Evolutionary conservation across 1,140 invertebrate species (phyloP), one percentile per base, ranked within the genome.

Genomic region (Holotrichia oblita): DNA sequence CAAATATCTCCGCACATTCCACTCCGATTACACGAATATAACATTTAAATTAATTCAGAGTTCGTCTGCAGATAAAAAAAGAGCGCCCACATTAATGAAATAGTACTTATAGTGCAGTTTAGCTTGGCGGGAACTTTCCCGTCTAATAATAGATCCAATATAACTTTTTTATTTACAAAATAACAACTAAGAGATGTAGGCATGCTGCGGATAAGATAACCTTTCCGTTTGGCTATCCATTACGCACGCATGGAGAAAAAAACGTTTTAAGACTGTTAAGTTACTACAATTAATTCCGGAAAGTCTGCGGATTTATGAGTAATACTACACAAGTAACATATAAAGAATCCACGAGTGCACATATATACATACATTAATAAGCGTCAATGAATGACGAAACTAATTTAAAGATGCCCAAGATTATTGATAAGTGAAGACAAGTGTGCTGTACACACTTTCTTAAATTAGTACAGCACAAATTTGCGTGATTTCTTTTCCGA

Each of bases 331-430:
- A 55, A 69, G 17, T 69, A 27, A 69, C 17, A 6, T 55, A 55
- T 55, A 55, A 55, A 55, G 48, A 55, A 55, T 55, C 61, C 22
- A 27, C 12, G 22, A 12, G 4, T 27, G n/a, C 59, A 64, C 4
- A 34, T 34, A 34, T 34, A 34, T 34, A 34, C 27, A 34, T 34
- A 48, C 48, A 55, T 69, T 69, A 69, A 69, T 69, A 24, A 20
- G 61, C 61, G 61, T 69, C 61, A 69, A 69, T 69, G 61, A 14
- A 34, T 69, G 61, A 69, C 61, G 61, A 69, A 69, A 69, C 61
- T 34, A 69, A 69, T 69, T 69, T 69, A 69, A 20, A 69, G 61
- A 69, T 69, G 61, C 61, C 22, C 24, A 69, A 69, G 22, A 27
- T 69, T 69, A 69, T 69, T 69, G 22, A 69, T n/a, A 69, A 69